Conservation (phyloP, 2,888 invertebrate species). For the Notocelia uddmanniana region DNA sequence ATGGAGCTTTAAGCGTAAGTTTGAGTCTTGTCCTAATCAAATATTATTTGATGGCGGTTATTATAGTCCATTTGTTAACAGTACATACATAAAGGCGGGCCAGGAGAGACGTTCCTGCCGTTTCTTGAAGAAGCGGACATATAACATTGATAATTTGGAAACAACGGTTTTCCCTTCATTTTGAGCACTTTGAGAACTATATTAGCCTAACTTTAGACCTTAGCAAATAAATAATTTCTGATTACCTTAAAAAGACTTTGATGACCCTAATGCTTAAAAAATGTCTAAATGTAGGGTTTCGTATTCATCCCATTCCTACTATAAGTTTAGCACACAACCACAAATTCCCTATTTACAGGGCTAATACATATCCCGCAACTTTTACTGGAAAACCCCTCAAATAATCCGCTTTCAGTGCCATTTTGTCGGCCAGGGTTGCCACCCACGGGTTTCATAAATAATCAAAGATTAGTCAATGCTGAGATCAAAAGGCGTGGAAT, state of each 20-base stretch:
- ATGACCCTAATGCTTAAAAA: constrained; percentile 1
- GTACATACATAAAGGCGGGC: no score
- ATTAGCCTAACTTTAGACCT: no score
- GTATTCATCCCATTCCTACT: constrained; percentile 4
- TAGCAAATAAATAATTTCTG: no score
- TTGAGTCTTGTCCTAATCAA: no score
- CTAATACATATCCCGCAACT: constrained; percentile 14
- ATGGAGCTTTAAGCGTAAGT: no score
- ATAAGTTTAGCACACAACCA: constrained; percentile 9
- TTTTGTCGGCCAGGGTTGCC: constrained; percentile 28
- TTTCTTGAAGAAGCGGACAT: no score
- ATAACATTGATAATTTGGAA: no score
- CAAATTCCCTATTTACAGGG: constrained; percentile 12
- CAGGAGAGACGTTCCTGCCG: no score
- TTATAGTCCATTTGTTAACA: no score
- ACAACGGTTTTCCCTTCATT: no score
- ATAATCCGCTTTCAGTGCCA: constrained; percentile 42
- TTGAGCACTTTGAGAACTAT: no score
- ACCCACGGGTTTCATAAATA: constrained; percentile 46
- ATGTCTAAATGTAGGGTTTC: neutral
- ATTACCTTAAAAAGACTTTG: neutral
- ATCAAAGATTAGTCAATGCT: constrained; percentile 46
- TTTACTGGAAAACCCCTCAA: constrained; percentile 22
- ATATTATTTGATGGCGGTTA: no score
- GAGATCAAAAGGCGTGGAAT: constrained; percentile 45